These are phyloP conservation scores for Scomber japonicus DNA, from an alignment of 2,113 vertebrate species.

Conservation along the genomic window DNA sequence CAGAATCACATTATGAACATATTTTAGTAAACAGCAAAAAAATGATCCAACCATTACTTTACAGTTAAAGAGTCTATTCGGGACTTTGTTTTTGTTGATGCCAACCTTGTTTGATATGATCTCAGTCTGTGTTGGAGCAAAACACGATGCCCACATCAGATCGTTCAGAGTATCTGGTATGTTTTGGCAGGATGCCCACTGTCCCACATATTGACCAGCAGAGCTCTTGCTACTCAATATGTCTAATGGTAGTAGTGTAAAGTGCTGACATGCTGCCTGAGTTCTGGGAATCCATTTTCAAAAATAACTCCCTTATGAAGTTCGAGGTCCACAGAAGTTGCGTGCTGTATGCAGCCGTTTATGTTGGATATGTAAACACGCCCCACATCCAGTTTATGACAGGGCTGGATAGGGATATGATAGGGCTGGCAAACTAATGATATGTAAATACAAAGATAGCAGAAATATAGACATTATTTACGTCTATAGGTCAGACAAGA, in stretches of 20 bases:
- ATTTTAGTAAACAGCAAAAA: too few species aligned
- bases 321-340: background rate
- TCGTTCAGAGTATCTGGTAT: constrained; percentile 4
- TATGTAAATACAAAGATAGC: background rate
- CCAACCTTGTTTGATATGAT: background rate
- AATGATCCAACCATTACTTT: background rate
- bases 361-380: constrained; percentile 16
- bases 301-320: constrained; percentile 56
- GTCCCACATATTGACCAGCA: background rate
- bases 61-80: too few species aligned
- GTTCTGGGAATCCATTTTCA: constrained; percentile 61
- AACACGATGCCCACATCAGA: constrained; percentile 16
- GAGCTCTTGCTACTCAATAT: constrained; percentile 27
- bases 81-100: background rate
- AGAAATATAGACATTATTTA: background rate
- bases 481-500: too few species aligned
- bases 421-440: background rate
- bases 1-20: background rate
- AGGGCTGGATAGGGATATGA: background rate
- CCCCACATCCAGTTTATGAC: background rate
- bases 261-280: constrained; percentile 15
- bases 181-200: background rate
- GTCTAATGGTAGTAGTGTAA: background rate
- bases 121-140: constrained; percentile 16
- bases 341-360: background rate